Evolutionary conservation across 23 tunicate species (phyloP), one percentile per base, ranked within the genome.

Genomic region (Aplidium turbinatum): DNA sequence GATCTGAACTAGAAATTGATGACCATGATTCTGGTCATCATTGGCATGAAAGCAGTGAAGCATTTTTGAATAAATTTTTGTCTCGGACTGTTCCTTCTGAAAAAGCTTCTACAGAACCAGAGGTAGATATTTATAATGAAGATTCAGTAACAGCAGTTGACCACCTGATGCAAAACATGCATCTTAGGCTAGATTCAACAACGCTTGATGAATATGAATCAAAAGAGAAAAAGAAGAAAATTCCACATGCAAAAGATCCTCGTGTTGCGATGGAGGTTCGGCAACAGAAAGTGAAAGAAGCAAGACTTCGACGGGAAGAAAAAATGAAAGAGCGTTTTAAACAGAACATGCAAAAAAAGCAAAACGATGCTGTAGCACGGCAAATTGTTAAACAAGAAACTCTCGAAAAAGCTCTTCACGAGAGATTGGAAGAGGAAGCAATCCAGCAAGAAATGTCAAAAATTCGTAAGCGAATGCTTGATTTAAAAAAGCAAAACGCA

Each of bases 361-460:
- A 81, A 60, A 47, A 13, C 13, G 58, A 70, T 23, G 58, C 76
- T 9, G 31, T 70, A 7, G 76, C 76, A 21, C 24, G 58, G 30
- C 60, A 76, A 38, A 76, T 76, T 45, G 72, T 76, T 0, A 46
- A 62, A 46, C 71, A 76, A 47, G 82, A 76, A 36, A 46, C 62
- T 0, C 20, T 35, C 4, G 82, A 76, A 46, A 62, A 68, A 60
- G 75, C 73, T 19, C 51, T 38, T 24, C 40, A 38, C 0, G 46
- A 54, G 39, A 85, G 69, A 60, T 56, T 78, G 31, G 91, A 85
- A 70, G 91, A 85, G 63, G 83, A 85, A 35, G 91, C 82, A 21
- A 85, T 85, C 31, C 82, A 76, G 45, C 34, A 26, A 32, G 91
- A 85, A 70, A 85, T 85, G 91, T 34, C 64, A 21, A 77, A 51